Evolutionary conservation across 1,140 invertebrate species (phyloP).

Genomic region (Drosophila kanapiae): DNA sequence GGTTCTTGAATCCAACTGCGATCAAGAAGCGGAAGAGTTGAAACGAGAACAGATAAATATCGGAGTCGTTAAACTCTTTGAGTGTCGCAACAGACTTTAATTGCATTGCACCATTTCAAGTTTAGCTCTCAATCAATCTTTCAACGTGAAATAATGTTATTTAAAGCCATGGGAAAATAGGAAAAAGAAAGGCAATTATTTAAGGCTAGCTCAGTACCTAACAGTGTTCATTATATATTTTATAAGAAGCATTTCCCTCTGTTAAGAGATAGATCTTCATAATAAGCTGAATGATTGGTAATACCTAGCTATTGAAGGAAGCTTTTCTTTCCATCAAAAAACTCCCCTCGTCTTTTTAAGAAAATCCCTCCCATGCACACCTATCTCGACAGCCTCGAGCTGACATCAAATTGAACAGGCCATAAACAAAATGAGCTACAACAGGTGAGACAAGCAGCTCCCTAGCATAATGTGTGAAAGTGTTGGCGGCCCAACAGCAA

Average conservation of each 20-base stretch:
- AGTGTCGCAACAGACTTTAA: constrained; percentile 27
- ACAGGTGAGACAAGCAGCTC: constrained; percentile 18
- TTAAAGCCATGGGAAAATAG: background rate
- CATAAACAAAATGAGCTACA: constrained; percentile 60
- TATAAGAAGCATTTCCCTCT: background rate
- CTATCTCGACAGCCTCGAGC: constrained; percentile 15
- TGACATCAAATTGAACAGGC: constrained; percentile 53
- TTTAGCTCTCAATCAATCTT: constrained; percentile 15
- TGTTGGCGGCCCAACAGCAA: constrained; percentile 45
- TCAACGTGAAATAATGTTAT: background rate
- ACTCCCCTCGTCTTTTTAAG: constrained; percentile 13
- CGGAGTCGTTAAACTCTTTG: constrained; percentile 11
- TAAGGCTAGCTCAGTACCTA: background rate
- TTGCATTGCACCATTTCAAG: constrained; percentile 19
- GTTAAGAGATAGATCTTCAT: background rate
- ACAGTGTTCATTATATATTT: background rate
- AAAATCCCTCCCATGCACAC: constrained; percentile 13
- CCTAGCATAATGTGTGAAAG: constrained; percentile 59
- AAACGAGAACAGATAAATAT: constrained; percentile 30
- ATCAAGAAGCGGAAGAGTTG: constrained; percentile 29
- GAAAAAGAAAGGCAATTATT: background rate
- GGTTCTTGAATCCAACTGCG: background rate
- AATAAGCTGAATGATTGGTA: constrained; percentile 8
- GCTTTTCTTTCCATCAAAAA: background rate
- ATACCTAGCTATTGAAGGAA: background rate